Conservation (phyloP, 2,113 vertebrate genomes). For the Cettia cetti region DNA sequence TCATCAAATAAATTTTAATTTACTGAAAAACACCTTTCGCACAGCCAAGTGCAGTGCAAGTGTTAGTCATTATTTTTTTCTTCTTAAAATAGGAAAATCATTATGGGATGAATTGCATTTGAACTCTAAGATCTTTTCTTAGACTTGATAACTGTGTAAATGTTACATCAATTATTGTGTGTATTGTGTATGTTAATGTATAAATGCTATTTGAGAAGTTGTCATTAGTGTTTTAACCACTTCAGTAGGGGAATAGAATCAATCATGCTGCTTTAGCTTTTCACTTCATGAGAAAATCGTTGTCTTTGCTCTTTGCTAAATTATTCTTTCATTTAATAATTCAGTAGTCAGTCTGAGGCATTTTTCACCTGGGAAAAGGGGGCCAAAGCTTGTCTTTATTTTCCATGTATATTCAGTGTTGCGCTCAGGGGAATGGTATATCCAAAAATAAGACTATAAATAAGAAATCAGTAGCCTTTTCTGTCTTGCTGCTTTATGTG, state of each 20-base stretch:
- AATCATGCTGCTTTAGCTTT: neutral
- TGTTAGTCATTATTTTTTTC: neutral
- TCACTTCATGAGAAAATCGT: neutral
- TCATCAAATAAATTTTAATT: neutral
- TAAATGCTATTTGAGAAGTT: neutral
- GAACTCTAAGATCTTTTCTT: neutral
- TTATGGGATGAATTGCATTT: neutral
- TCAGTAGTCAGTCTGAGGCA: conserved; percentile 21
- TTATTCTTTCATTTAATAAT: conserved; percentile 48
- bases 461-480: conserved; percentile 79
- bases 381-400: conserved; percentile 50
- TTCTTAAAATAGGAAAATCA: neutral
- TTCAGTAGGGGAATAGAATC: neutral
- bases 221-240: neutral
- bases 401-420: conserved; percentile 54
- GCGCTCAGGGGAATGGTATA: conserved; percentile 58
- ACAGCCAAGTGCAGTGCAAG: neutral
- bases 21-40: neutral
- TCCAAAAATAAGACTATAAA: conserved; percentile 80
- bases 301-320: conserved; percentile 32
- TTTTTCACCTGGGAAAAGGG: conserved; percentile 14
- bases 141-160: neutral
- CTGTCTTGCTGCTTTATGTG: conserved; percentile 73
- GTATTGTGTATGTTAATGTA: neutral
- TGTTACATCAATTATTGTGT: neutral